Base-by-base conservation (phyloP, 2,888 invertebrate genomes). In the Xestobium rufovillosum region DNA sequence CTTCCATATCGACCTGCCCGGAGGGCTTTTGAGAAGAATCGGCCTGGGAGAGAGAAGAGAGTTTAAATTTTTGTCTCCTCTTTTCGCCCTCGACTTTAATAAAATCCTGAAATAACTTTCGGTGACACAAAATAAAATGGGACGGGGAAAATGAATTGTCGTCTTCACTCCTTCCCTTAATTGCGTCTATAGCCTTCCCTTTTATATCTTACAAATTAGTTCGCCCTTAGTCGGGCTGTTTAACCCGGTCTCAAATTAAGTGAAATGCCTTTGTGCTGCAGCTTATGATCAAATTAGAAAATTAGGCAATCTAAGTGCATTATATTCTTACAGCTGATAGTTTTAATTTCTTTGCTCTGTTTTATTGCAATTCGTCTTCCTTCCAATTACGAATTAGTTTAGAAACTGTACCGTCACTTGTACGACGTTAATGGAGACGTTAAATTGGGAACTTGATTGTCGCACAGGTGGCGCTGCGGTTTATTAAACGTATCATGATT, bases 91-190 rank as follows among this genome's bases (percentile, higher is more conserved):
- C 47, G 44, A 50, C 50, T 51, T 55, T 48, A 52, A 54, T 52
- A 55, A 55, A 56, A 55, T 55, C 56, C 47, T 38, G 53, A 52
- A 56, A 56, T 57, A 56, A 54, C 55, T 56, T 55, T 50, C 49
- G 45, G 52, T 52, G 57, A 55, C 56, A 58, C 50, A 51, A 51
- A 55, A 56, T 56, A 50, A 51, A 55, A 52, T 43, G 53, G 44
- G 49, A 55, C 53, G 51, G 56, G 54, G 56, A 56, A 55, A 57
- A 57, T 52, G 55, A 57, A 56, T 54, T 55, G 56, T 53, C 55
- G 53, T 53, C 53, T 56, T 55, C 50, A 53, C 55, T 55, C 52
- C 52, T 48, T 50, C 47, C 47, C 47, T 52, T 55, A 53, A 56
- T 56, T 55, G 55, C 48, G 47, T 50, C 42, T 41, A 16, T 30